Percentiles rank a stretch among this genome's conserved stretches.
Conservation (phyloP, 2,113 vertebrate species). For the Petrocephalus microphthalmus region DNA sequence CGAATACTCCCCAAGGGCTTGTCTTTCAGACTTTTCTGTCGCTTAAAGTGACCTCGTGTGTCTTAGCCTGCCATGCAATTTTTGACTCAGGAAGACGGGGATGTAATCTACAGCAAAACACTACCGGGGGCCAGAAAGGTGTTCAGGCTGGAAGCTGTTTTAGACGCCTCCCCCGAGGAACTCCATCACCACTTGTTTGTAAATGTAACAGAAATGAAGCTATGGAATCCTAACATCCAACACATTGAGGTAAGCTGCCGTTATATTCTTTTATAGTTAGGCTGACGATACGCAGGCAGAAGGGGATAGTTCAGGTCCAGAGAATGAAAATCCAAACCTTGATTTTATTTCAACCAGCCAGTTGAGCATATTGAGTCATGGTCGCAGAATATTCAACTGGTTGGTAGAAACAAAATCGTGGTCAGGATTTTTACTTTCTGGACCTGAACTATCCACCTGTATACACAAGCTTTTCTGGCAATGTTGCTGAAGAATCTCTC, state of each 20-base stretch:
- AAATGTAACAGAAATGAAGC: conserved; percentile 64
- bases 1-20: background rate
- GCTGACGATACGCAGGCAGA: background rate
- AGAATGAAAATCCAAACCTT: too few species aligned
- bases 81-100: conserved; percentile 46
- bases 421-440: too few species aligned
- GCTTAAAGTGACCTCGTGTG: background rate
- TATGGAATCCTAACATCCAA: conserved; percentile 66
- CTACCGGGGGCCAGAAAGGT: conserved; percentile 56
- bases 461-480: background rate
- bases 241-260: conserved; percentile 52
- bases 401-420: too few species aligned
- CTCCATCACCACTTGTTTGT: conserved; percentile 61
- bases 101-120: conserved; percentile 57
- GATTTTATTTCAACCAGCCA: too few species aligned
- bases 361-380: too few species aligned
- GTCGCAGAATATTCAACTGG: too few species aligned
- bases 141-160: conserved; percentile 62
- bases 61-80: background rate
- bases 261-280: background rate
- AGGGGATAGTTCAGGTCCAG: too few species aligned
- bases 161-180: conserved; percentile 50
- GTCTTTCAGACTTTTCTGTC: background rate
- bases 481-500: background rate
- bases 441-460: too few species aligned